Conservation (phyloP, 2,113 vertebrate species). For the Hirundichthys speculiger region DNA sequence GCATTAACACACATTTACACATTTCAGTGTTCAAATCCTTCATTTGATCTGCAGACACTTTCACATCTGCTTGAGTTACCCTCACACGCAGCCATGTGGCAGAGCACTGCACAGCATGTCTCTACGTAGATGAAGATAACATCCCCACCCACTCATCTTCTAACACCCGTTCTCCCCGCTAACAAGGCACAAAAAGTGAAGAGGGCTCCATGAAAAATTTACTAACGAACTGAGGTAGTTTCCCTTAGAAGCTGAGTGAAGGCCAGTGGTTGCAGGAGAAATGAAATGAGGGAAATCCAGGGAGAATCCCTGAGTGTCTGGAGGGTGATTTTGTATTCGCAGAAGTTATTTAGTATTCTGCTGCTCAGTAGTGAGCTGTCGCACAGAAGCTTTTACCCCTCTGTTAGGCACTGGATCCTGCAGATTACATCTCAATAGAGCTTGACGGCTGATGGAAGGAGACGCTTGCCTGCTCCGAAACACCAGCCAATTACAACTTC, state of each 20-base stretch:
- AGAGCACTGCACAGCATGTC: conserved; percentile 49
- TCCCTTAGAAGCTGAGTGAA: conserved; percentile 51
- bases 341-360: conserved; percentile 61
- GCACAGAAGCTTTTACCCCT: conserved; percentile 47
- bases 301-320: conserved; percentile 54
- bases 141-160: conserved; percentile 47
- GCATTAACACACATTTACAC: conserved; percentile 20
- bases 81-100: conserved; percentile 44
- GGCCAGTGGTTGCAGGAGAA: conserved; percentile 31
- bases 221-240: conserved; percentile 53
- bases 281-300: conserved; percentile 49
- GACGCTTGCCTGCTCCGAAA: conserved; percentile 29
- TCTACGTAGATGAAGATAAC: conserved; percentile 58
- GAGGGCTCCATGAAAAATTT: conserved; percentile 64
- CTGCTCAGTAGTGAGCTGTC: conserved; percentile 58
- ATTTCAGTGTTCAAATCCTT: conserved; percentile 11
- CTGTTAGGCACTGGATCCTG: conserved; percentile 29
- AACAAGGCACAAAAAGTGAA: conserved; percentile 30
- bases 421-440: conserved; percentile 33
- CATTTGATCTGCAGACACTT: conserved; percentile 29
- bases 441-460: conserved; percentile 46
- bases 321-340: conserved; percentile 68
- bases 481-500: conserved; percentile 39
- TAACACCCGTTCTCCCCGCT: conserved; percentile 46
- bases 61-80: conserved; percentile 47